phyloP scores from a whole-genome alignment of 1,140 invertebrate genomes.

The Euura lappo region DNA sequence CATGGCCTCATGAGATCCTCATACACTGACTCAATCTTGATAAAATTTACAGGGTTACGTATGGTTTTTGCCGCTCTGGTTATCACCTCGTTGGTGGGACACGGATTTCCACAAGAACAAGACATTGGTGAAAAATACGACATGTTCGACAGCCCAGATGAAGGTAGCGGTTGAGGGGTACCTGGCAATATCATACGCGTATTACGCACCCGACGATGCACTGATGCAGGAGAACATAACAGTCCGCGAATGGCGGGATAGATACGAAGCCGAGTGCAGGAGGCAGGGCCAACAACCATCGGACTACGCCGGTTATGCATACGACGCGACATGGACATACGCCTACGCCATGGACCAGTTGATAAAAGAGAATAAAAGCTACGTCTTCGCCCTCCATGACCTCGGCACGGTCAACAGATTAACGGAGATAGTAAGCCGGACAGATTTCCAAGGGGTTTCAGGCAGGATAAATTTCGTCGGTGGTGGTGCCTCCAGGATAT shows the following conservation, averaged over 20 bases:
- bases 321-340: constrained; percentile 87
- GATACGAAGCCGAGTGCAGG: constrained; percentile 51
- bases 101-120: constrained; percentile 65
- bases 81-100: constrained; percentile 71
- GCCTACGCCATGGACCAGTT: constrained; percentile 75
- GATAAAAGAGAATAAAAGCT: constrained; percentile 57
- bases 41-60: constrained; percentile 69
- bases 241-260: constrained; percentile 64
- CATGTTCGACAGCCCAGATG: constrained; percentile 71
- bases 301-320: constrained; percentile 78
- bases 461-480: constrained; percentile 73
- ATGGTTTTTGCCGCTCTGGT: constrained; percentile 84
- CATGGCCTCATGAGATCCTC: constrained; percentile 20
- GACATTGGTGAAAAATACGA: constrained; percentile 55
- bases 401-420: constrained; percentile 56
- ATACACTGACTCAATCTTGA: neutral
- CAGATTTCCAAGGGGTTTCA: constrained; percentile 76
- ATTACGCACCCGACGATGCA: constrained; percentile 66
- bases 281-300: constrained; percentile 43
- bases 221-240: constrained; percentile 73
- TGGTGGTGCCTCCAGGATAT: constrained; percentile 71
- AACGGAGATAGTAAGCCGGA: constrained; percentile 63
- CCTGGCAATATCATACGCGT: constrained; percentile 73
- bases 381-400: constrained; percentile 50
- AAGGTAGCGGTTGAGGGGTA: constrained; percentile 77